These are phyloP conservation scores for Habroteleia sp. DNA, from an alignment of 2,888 invertebrate genomes.

Conservation along the genomic window DNA sequence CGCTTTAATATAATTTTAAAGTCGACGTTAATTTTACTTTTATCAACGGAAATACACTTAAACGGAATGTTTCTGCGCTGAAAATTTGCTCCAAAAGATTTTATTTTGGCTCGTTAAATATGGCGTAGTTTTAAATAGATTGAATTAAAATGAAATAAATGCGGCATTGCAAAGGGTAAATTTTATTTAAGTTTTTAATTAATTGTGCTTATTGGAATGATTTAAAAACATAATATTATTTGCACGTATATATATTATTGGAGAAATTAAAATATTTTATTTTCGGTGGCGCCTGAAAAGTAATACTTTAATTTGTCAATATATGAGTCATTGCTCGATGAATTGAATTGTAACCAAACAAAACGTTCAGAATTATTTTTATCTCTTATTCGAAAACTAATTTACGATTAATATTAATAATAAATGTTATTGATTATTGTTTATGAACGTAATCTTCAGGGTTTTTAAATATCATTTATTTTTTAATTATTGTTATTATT, in stretches of 20 bases:
- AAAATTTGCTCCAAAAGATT: too few species aligned
- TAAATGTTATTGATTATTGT: background rate
- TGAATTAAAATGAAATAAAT: too few species aligned
- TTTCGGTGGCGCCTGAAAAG: background rate
- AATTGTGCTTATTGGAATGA: too few species aligned
- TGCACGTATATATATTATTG: background rate
- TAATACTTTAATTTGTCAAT: conserved; percentile 2
- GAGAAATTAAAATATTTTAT: background rate
- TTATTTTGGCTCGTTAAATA: too few species aligned
- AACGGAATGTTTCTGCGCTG: too few species aligned
- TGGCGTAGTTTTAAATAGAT: too few species aligned
- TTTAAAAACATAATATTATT: too few species aligned
- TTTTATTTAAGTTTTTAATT: too few species aligned
- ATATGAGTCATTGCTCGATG: background rate
- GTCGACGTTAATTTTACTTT: too few species aligned
- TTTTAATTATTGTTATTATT: conserved; percentile 5
- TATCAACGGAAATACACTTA: too few species aligned
- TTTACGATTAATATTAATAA: conserved; percentile 12
- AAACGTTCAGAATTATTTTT: conserved; percentile 17
- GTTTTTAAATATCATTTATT: background rate
- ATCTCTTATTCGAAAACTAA: conserved; percentile 17
- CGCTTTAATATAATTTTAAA: too few species aligned
- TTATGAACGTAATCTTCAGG: conserved; percentile 2
- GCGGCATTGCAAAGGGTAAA: too few species aligned
- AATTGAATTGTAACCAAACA: conserved; percentile 15